A percentile compares a stretch with the other conserved stretches of the same genome.
These are phyloP conservation scores for Malacoctenus gilli DNA, from an alignment of 2,797 vertebrate species.

Conservation along the genomic window DNA sequence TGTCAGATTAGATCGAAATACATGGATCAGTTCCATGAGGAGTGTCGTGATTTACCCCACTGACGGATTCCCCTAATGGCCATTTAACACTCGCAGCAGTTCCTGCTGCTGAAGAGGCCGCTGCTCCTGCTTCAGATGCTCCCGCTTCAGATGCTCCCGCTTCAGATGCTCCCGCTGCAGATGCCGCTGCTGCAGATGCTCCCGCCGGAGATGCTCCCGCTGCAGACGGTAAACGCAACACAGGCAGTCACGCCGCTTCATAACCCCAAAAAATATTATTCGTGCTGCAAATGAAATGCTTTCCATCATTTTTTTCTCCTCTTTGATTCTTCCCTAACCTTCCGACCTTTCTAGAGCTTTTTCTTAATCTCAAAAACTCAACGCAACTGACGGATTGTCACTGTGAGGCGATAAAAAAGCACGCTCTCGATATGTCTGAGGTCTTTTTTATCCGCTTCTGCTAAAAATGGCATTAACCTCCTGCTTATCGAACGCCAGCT, in stretches of 20 bases:
- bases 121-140: constrained; percentile 40
- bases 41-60: constrained; percentile 10
- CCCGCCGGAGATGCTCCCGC: constrained; percentile 37
- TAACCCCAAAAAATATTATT: too few relatives aligned
- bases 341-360: neutral
- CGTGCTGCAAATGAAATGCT: neutral
- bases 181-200: constrained; percentile 39
- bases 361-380: neutral
- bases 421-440: neutral
- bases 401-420: constrained; percentile 6
- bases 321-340: constrained; percentile 8
- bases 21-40: constrained; percentile 30
- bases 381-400: neutral
- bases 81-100: constrained; percentile 52
- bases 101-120: constrained; percentile 45
- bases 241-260: too few relatives aligned
- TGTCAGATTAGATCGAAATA: constrained; percentile 23
- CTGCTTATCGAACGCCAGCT: constrained; percentile 60
- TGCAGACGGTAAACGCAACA: constrained; percentile 57
- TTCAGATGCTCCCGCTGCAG: constrained; percentile 39
- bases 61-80: constrained; percentile 55
- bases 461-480: constrained; percentile 29
- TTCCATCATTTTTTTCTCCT: constrained; percentile 8
- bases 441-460: constrained; percentile 17
- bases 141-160: constrained; percentile 37